phyloP scores from a whole-genome alignment of 2,888 invertebrate species.

The Tineola bisselliella region DNA sequence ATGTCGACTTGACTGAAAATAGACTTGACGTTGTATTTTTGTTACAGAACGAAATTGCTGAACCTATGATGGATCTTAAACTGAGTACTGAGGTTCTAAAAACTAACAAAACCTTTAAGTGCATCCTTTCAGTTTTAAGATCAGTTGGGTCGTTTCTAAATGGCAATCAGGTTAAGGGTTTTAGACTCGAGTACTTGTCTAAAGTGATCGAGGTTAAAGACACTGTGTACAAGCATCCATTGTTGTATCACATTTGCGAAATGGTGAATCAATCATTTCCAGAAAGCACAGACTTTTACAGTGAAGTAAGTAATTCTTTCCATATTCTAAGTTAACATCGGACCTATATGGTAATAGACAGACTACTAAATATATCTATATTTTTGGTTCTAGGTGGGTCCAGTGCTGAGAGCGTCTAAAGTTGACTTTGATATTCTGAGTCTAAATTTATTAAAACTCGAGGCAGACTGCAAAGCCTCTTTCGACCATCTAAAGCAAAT shows the following conservation, averaged over 20 bases:
- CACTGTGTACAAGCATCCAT: slow-evolving; percentile 98
- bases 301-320: slow-evolving; percentile 89
- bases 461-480: slow-evolving; percentile 95
- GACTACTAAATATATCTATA: too few relatives aligned
- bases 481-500: slow-evolving; percentile 97
- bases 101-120: slow-evolving; percentile 93
- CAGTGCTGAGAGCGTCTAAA: slow-evolving; percentile 89
- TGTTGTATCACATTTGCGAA: slow-evolving; percentile 96
- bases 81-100: slow-evolving; percentile 93
- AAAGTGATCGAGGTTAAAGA: slow-evolving; percentile 99
- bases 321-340: too few relatives aligned
- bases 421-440: slow-evolving; percentile 95
- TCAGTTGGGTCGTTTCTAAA: slow-evolving; percentile 97
- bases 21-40: neutral
- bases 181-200: slow-evolving; percentile 95
- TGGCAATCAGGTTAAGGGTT: slow-evolving; percentile 92
- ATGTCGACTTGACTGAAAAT: too few relatives aligned
- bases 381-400: slow-evolving; percentile 73
- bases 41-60: slow-evolving; percentile 91
- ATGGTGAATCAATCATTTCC: slow-evolving; percentile 97
- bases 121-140: slow-evolving; percentile 91
- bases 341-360: too few relatives aligned
- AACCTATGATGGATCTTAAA: slow-evolving; percentile 98
- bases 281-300: slow-evolving; percentile 95
- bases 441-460: slow-evolving; percentile 86